Conservation (phyloP, 2,888 invertebrate species). For the Drosophila parthenogenetica region DNA sequence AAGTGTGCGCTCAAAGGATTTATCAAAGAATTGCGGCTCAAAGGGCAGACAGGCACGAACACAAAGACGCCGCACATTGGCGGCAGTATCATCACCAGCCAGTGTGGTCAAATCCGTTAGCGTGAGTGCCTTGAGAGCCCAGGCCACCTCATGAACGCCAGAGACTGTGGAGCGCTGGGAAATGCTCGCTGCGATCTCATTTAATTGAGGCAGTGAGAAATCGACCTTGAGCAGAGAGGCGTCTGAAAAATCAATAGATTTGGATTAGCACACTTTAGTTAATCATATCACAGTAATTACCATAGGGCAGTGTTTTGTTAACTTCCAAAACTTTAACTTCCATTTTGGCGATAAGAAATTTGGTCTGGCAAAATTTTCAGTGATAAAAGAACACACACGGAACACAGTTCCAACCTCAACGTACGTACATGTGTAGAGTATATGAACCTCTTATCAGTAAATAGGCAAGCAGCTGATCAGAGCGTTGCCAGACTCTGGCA, state of each 20-base stretch:
- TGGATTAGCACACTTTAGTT: not conserved
- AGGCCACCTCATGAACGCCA: slow-evolving; percentile 87
- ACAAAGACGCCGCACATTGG: slow-evolving; percentile 93
- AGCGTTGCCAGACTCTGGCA: slow-evolving; percentile 50
- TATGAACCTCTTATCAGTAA: slow-evolving; percentile 34
- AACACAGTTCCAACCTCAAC: slow-evolving; percentile 21
- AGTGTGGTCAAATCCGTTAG: slow-evolving; percentile 97
- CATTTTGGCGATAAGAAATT: slow-evolving; percentile 24
- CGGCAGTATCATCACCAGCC: slow-evolving; percentile 91
- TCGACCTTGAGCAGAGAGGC: slow-evolving; percentile 81
- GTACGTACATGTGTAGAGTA: slow-evolving; percentile 5
- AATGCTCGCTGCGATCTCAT: slow-evolving; percentile 86
- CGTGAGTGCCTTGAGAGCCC: slow-evolving; percentile 93
- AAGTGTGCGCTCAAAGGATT: slow-evolving; percentile 65
- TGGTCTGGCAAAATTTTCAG: slow-evolving; percentile 22
- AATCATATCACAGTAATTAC: slow-evolving; percentile 52
- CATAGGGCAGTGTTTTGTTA: slow-evolving; percentile 76
- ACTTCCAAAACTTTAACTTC: slow-evolving; percentile 55
- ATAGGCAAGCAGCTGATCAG: slow-evolving; percentile 45
- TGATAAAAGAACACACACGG: slow-evolving; percentile 7
- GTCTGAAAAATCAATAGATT: slow-evolving; percentile 52
- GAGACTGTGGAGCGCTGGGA: slow-evolving; percentile 75
- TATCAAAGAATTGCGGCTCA: slow-evolving; percentile 68
- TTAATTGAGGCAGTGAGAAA: slow-evolving; percentile 87
- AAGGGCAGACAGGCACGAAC: slow-evolving; percentile 87